Conservation (phyloP, 2,113 vertebrate genomes). For the Meriones unguiculatus region DNA sequence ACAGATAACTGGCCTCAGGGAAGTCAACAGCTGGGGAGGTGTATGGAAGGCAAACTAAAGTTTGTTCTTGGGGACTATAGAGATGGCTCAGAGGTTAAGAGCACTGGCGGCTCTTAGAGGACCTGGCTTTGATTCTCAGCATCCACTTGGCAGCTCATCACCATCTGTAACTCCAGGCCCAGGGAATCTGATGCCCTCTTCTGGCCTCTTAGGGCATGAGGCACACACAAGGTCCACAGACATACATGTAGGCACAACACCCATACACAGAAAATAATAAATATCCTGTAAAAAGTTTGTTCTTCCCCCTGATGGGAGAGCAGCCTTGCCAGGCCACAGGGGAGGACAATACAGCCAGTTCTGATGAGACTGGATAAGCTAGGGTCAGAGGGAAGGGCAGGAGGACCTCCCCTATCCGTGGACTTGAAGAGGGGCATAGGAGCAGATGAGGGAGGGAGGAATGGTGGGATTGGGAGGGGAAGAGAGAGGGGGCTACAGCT, state of each 20-base stretch:
- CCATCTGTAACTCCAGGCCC: neutral
- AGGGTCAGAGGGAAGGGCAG: too few relatives aligned
- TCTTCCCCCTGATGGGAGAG: too few relatives aligned
- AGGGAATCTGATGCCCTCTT: neutral
- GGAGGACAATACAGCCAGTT: too few relatives aligned
- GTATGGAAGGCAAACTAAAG: constrained; percentile 12
- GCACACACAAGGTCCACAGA: neutral
- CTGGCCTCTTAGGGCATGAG: neutral
- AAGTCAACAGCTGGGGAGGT: neutral
- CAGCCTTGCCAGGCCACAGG: too few relatives aligned
- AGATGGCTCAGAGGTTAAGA: neutral
- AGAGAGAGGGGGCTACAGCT: too few relatives aligned
- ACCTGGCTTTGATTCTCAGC: neutral
- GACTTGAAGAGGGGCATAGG: too few relatives aligned
- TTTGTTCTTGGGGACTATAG: neutral
- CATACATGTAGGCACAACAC: neutral
- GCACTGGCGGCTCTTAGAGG: neutral
- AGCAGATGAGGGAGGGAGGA: too few relatives aligned
- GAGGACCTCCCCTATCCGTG: too few relatives aligned
- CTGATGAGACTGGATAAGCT: too few relatives aligned
- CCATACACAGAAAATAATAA: neutral
- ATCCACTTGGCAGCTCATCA: neutral
- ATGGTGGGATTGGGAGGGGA: too few relatives aligned
- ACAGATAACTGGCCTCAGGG: neutral
- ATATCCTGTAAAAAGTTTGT: neutral